A percentile compares a stretch with the other conserved stretches of the same genome.
These are phyloP conservation scores for Urocitellus parryii DNA, from an alignment of 2,113 vertebrate species.

Conservation along the genomic window DNA sequence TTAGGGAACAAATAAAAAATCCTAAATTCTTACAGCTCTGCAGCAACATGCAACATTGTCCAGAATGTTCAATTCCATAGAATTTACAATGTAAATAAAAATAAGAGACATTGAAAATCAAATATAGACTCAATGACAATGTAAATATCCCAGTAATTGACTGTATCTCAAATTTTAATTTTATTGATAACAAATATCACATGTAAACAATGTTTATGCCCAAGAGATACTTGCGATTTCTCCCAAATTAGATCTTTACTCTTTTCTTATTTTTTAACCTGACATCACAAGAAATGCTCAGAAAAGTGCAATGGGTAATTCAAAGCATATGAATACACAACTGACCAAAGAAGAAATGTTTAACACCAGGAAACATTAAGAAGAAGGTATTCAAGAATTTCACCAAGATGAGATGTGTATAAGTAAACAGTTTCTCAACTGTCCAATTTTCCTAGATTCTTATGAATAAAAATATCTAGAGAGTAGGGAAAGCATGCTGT, in stretches of 20 bases:
- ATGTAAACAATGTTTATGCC: neutral
- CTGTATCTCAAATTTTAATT: conserved; percentile 21
- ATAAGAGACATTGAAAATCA: neutral
- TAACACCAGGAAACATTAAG: neutral
- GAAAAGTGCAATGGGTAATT: neutral
- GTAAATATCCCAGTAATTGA: neutral
- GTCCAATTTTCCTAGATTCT: neutral
- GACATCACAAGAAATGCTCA: neutral
- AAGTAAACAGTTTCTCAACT: neutral
- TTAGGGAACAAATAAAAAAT: neutral
- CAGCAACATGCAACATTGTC: neutral
- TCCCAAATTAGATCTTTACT: neutral
- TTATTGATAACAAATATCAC: neutral
- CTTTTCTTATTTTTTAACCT: neutral
- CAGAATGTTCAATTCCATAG: neutral
- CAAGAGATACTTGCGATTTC: neutral
- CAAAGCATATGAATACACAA: neutral
- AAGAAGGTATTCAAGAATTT: neutral
- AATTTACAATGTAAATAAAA: neutral
- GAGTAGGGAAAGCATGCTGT: neutral
- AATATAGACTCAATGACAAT: neutral
- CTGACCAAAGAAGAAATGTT: neutral
- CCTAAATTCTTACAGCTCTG: neutral
- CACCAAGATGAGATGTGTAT: neutral
- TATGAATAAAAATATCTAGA: neutral